Evolutionary conservation across 2,888 invertebrate species (phyloP), one percentile per base, ranked within the genome.

Genomic region (Drosophila rubida): DNA sequence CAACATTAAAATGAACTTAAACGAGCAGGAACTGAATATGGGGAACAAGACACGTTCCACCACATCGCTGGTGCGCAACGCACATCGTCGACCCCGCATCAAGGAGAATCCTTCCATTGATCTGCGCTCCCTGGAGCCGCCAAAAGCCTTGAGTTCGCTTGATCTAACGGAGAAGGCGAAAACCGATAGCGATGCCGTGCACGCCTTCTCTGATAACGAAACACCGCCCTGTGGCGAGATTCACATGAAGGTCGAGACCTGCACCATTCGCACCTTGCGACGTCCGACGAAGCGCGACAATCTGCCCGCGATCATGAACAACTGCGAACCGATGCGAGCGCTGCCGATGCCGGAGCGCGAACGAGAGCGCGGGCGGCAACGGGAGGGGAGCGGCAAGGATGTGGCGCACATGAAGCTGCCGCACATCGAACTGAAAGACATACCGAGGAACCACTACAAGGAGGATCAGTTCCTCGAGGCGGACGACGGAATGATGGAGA

Each of bases 51-150:
- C 49, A 2, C 73, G 61, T 0, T 46, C 83, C 1, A 42, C 67
- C 23, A 75, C 86, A 5, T 62, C 86, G 4, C 37, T 82, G 8
- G 73, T 82, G 51, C 80, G 75, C 4, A 69, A 78, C 13, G 83
- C 88, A 6, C 69, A 67, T 8, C 73, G 73, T 9, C 75, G 80
- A 8, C 64, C 69, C 14, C 67, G 67, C n/a, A 78, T 80, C 1
- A 64, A 59, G 0, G 80, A 82, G 49, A 60, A 66, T 54, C 71
- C 80, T 0, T 61, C 30, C 14, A 35, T 74, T 4, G 60, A 70
- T 13, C 2, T 75, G 45, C 54, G 66, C 11, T 45, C 57, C 0
- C n/a, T 66, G 32, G 66, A 65, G 25, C 39, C 55, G 0, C 22
- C 51, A 1, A 55, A 50, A 6, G n/a, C 14, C 1, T 5, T 11